phyloP scores from a whole-genome alignment of 2,888 invertebrate species.

The Aphodius sticticus region DNA sequence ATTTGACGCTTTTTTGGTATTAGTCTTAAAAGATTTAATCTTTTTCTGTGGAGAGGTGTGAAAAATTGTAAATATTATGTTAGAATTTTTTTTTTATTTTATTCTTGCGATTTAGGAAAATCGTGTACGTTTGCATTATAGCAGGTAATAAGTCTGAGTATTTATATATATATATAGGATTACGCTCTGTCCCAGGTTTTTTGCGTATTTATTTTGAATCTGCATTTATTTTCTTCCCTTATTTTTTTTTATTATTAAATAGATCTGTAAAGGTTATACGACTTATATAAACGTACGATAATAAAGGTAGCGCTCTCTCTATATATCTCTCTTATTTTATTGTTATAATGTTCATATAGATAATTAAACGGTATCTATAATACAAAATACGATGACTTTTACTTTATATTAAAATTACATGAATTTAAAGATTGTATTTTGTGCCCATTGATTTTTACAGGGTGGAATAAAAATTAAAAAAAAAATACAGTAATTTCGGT shows the following conservation, averaged over 20 bases:
- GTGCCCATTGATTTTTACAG: no score
- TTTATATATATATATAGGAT: slow-evolving; percentile 58
- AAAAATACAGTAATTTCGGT: no score
- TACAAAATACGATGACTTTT: slow-evolving; percentile 50
- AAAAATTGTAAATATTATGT: slow-evolving; percentile 55
- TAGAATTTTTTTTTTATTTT: slow-evolving; percentile 51
- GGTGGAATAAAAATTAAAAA: no score
- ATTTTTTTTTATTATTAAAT: slow-evolving; percentile 47
- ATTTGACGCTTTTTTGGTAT: slow-evolving; percentile 25
- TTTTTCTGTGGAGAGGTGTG: slow-evolving; percentile 29
- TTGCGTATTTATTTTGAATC: slow-evolving; percentile 50
- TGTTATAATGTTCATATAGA: slow-evolving; percentile 62
- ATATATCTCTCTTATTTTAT: slow-evolving; percentile 59
- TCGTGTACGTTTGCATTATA: slow-evolving; percentile 48
- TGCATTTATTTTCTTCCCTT: slow-evolving; percentile 48
- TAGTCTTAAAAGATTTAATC: slow-evolving; percentile 30
- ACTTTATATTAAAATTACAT: slow-evolving; percentile 4
- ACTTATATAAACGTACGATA: slow-evolving; percentile 56
- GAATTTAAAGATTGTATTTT: no score
- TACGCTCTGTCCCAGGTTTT: slow-evolving; percentile 49
- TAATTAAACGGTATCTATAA: slow-evolving; percentile 58
- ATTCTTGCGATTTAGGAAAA: slow-evolving; percentile 33
- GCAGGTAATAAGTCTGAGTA: slow-evolving; percentile 57
- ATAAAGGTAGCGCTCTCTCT: slow-evolving; percentile 59
- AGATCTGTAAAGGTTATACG: slow-evolving; percentile 56